Evolutionary conservation across 2,888 invertebrate genomes (phyloP).

Genomic region (Leucozona laternaria): DNA sequence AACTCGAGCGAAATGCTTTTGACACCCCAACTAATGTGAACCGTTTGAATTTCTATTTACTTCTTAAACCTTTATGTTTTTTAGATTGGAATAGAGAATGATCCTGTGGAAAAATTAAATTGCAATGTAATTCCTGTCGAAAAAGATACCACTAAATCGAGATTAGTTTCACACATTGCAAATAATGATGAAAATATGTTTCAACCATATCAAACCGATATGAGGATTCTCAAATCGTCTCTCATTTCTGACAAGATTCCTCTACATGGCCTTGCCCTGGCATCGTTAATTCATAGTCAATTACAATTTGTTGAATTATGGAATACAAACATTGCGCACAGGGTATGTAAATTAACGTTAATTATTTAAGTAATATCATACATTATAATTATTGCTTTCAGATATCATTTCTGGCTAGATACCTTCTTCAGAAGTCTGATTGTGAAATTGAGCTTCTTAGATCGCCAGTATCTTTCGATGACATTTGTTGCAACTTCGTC

Average conservation of each 20-base stretch:
- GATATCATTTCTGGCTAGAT: constrained; percentile 62
- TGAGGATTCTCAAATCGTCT: constrained; percentile 51
- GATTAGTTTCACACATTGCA: constrained; percentile 42
- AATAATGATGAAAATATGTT: constrained; percentile 59
- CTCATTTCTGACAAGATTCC: constrained; percentile 33
- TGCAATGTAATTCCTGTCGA: background rate
- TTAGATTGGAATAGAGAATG: constrained; percentile 51
- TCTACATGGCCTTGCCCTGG: constrained; percentile 58
- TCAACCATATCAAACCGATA: constrained; percentile 28
- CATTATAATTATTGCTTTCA: constrained; percentile 8
- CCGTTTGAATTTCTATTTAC: too few relatives aligned
- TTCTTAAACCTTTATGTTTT: background rate
- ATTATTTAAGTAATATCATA: too few relatives aligned
- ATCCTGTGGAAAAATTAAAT: constrained; percentile 17
- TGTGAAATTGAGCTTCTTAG: constrained; percentile 38
- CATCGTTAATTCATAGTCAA: constrained; percentile 71
- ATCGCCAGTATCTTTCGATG: constrained; percentile 32
- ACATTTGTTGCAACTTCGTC: constrained; percentile 62
- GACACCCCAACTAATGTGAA: too few relatives aligned
- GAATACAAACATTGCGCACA: constrained; percentile 62
- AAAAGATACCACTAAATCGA: constrained; percentile 11
- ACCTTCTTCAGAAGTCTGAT: constrained; percentile 46
- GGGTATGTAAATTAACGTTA: constrained; percentile 38
- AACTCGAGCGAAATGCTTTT: too few relatives aligned
- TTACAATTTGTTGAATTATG: constrained; percentile 73